Evolutionary conservation across 2,113 vertebrate genomes (phyloP).

Genomic region (Ivindomyrus marchei): DNA sequence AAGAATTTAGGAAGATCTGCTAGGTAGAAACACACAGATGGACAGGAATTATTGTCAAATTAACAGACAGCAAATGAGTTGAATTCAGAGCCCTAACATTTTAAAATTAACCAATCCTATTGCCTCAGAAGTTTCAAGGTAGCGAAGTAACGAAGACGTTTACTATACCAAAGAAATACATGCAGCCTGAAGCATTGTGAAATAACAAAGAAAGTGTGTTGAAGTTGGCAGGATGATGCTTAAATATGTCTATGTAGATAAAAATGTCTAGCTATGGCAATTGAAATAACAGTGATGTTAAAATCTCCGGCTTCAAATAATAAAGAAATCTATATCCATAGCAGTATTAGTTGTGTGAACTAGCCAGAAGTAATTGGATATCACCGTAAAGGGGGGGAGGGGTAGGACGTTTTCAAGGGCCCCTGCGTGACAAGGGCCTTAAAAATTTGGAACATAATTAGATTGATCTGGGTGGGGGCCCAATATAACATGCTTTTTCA

Average conservation of each 20-base stretch:
- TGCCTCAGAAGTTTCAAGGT: constrained; percentile 43
- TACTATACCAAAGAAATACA: neutral
- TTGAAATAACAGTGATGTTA: neutral
- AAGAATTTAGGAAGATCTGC: neutral
- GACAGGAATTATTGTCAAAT: constrained; percentile 41
- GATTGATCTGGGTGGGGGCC: neutral
- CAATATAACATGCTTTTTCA: neutral
- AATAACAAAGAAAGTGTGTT: neutral
- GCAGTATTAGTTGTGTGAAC: neutral
- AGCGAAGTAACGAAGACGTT: constrained; percentile 35
- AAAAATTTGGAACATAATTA: neutral
- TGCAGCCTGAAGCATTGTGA: neutral
- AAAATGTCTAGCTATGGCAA: neutral
- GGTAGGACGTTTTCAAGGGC: neutral
- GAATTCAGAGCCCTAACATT: constrained; percentile 53
- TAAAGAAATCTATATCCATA: neutral
- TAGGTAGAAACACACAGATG: constrained; percentile 5
- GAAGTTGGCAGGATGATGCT: neutral
- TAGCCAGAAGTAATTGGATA: neutral
- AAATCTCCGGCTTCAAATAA: neutral
- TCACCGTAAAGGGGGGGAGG: neutral
- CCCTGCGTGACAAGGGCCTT: neutral
- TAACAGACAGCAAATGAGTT: constrained; percentile 34
- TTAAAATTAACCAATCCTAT: constrained; percentile 48
- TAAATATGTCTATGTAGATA: neutral